These are phyloP conservation scores for Xiphydria camelus DNA, from an alignment of 2,888 invertebrate species.

Conservation along the genomic window DNA sequence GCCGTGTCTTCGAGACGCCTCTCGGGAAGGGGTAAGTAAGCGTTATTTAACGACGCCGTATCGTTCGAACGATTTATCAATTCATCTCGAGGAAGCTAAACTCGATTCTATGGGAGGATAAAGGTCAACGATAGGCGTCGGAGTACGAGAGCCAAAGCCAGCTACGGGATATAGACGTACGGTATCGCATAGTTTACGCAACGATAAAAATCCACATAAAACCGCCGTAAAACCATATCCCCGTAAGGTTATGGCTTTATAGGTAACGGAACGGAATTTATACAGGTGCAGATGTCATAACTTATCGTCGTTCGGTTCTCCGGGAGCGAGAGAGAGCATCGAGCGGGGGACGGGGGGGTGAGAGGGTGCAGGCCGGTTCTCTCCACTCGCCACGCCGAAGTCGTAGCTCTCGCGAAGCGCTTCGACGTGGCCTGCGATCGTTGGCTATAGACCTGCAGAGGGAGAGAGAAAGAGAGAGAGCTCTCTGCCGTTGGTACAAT, in stretches of 20 bases:
- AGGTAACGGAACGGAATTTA: conserved; percentile 17
- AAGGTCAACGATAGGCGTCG: conserved; percentile 21
- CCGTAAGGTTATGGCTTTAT: conserved; percentile 23
- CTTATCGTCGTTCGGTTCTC: neutral
- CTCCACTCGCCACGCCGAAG: too few species aligned
- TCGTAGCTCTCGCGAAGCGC: too few species aligned
- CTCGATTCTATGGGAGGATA: conserved; percentile 32
- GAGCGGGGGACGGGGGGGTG: neutral
- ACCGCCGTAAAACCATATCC: conserved; percentile 42
- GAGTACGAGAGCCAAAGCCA: too few species aligned
- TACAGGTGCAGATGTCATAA: conserved; percentile 10
- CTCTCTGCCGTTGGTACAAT: too few species aligned
- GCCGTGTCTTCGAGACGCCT: too few species aligned
- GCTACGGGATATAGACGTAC: conserved; percentile 38
- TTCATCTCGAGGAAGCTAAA: conserved; percentile 36
- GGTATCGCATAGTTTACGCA: conserved; percentile 45
- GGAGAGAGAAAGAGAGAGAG: too few species aligned
- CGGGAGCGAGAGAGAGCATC: neutral
- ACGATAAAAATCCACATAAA: conserved; percentile 52
- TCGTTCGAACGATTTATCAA: conserved; percentile 39
- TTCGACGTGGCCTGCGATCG: too few species aligned
- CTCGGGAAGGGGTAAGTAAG: conserved; percentile 17
- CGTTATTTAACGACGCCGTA: conserved; percentile 34
- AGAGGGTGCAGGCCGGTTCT: too few species aligned
- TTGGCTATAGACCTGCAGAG: too few species aligned